Conservation (phyloP, 1,140 invertebrate species). For the Phymastichus coffea region DNA sequence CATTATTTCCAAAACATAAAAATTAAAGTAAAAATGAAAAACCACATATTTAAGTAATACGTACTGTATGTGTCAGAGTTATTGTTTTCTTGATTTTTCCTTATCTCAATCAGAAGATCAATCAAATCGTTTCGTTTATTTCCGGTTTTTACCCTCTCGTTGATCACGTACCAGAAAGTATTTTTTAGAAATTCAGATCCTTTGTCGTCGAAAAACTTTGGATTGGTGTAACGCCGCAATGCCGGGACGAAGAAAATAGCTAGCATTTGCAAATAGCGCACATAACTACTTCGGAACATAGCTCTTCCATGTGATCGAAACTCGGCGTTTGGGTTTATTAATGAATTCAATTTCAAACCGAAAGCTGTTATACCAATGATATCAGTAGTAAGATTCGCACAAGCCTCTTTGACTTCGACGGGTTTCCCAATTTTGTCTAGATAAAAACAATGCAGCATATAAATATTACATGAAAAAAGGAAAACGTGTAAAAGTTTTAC, state of each 20-base stretch:
- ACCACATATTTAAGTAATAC: too few relatives aligned
- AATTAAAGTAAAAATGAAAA: too few relatives aligned
- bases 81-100: background rate
- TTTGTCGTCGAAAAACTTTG: slow-evolving; percentile 35
- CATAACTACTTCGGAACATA: slow-evolving; percentile 54
- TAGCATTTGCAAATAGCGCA: slow-evolving; percentile 39
- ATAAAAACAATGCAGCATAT: background rate
- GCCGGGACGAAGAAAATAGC: slow-evolving; percentile 31
- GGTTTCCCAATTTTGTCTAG: background rate
- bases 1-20: too few relatives aligned
- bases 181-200: slow-evolving; percentile 34
- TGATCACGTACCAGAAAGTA: slow-evolving; percentile 37
- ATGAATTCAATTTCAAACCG: slow-evolving; percentile 49
- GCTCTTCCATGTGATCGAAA: slow-evolving; percentile 39
- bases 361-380: slow-evolving; percentile 54
- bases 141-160: slow-evolving; percentile 38
- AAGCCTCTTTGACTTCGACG: slow-evolving; percentile 40
- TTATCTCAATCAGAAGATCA: background rate
- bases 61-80: too few relatives aligned
- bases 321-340: slow-evolving; percentile 43
- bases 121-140: slow-evolving; percentile 23
- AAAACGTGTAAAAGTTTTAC: background rate
- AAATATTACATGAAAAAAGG: background rate
- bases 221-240: slow-evolving; percentile 28
- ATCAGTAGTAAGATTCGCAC: slow-evolving; percentile 51